Evolutionary conservation across 2,113 vertebrate species (phyloP), one percentile per base, ranked within the genome.

Genomic region (Eidolon helvum): DNA sequence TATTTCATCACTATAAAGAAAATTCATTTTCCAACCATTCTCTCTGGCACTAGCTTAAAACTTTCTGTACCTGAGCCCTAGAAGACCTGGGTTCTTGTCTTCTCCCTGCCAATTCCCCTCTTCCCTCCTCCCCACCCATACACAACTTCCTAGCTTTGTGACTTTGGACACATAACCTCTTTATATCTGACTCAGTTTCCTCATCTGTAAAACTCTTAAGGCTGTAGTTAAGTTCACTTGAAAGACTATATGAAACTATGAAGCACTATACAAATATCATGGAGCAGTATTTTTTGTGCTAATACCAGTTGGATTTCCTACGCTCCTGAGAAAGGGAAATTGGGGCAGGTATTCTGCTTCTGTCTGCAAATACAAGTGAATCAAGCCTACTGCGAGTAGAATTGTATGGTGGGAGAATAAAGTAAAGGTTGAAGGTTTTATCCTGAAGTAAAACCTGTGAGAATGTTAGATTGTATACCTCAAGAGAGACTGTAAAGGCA

Each of bases 391-490:
- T 18, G 10, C 59, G 75, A 90, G 21, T 45, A 87, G 26, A 97
- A 68, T 83, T 91, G 15, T 68, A 65, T 83, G 24, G 45, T 35
- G 30, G n/a, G 21, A 91, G 33, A 84, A 68, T 35, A 88, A 79
- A 82, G 24, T 79, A 35, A 87, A 68, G 38, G 21, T 48, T 38
- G 21, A 84, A 79, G n/a, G 11, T 15, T 80, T 96, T 96, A 28
- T 87, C 91, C 53, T 84, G 72, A 88, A 61, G 50, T 95, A 89
- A 92, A 91, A 63, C 18, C 53, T 40, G 0, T 61, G 43, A 90
- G 18, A 91, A 85, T 71, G 53, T 85, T 97, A 92, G 38, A 90
- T 87, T 91, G 94, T 40, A 50, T 66, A 26, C 74, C 50, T 40
- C 19, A 61, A 57, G 19, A 50, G 35, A 85, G 57, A 87, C 83